These are phyloP conservation scores for Phorcus lineatus DNA, from an alignment of 2,888 invertebrate species.

Conservation along the genomic window DNA sequence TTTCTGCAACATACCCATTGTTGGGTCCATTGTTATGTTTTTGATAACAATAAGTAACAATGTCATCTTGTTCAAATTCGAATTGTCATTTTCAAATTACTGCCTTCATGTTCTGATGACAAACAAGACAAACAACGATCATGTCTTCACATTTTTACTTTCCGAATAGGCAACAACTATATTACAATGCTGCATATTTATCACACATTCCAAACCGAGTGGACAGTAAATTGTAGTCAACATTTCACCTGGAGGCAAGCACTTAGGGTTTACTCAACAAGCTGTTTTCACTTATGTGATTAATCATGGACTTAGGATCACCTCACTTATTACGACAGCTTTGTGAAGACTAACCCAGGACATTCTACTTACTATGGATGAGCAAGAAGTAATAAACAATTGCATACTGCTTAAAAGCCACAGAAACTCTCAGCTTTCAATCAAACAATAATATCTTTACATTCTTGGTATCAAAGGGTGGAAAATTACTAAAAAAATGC, in stretches of 20 bases:
- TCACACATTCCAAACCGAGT: slow-evolving; percentile 1
- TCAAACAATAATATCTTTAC: too few species aligned
- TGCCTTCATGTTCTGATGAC: background rate
- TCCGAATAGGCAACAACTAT: slow-evolving; percentile 18
- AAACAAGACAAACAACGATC: background rate
- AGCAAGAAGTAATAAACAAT: slow-evolving; percentile 5
- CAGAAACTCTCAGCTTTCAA: background rate
- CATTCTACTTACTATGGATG: background rate
- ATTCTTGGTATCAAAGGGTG: too few species aligned
- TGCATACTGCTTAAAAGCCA: background rate
- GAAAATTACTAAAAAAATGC: too few species aligned
- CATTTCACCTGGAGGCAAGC: background rate
- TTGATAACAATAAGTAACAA: too few species aligned
- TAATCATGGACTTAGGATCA: too few species aligned
- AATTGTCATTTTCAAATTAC: too few species aligned
- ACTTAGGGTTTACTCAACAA: background rate
- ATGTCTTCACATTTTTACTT: background rate
- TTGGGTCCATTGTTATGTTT: too few species aligned
- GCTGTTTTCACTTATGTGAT: too few species aligned
- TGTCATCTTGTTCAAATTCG: too few species aligned
- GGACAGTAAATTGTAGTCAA: background rate
- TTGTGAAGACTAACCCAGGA: background rate
- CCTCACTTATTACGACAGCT: too few species aligned
- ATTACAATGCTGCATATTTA: slow-evolving; percentile 7
- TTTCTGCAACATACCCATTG: too few species aligned